phyloP scores from a whole-genome alignment of 1,140 invertebrate genomes.

The Drosophila miranda region DNA sequence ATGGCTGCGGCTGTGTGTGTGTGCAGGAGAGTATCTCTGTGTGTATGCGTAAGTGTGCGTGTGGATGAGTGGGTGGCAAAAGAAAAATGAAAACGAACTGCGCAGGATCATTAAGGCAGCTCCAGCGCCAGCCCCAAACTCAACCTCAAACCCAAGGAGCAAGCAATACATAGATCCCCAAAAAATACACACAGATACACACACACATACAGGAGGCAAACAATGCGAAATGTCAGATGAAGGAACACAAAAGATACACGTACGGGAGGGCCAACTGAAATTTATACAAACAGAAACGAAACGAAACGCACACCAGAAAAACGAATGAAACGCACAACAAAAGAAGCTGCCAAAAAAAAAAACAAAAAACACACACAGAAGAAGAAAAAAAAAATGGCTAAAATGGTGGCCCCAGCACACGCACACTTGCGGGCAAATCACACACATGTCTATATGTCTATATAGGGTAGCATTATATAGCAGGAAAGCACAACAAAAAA shows the following conservation, averaged over 20 bases:
- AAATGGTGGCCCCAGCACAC: constrained; percentile 51
- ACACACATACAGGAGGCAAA: constrained; percentile 35
- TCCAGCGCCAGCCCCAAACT: constrained; percentile 22
- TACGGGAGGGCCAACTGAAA: constrained; percentile 39
- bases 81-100: constrained; percentile 76
- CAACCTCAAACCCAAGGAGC: constrained; percentile 12
- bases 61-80: constrained; percentile 37
- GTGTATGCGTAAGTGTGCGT: constrained; percentile 15
- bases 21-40: constrained; percentile 7
- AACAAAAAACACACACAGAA: constrained; percentile 23
- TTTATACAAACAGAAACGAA: constrained; percentile 52
- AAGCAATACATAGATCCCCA: constrained; percentile 23
- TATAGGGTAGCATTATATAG: constrained; percentile 67
- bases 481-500: constrained; percentile 10
- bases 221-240: constrained; percentile 62
- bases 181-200: constrained; percentile 11
- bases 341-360: constrained; percentile 60
- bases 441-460: constrained; percentile 33
- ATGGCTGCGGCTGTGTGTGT: constrained; percentile 65
- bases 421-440: constrained; percentile 3
- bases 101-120: constrained; percentile 75
- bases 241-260: constrained; percentile 52
- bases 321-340: constrained; percentile 39
- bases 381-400: constrained; percentile 32
- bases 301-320: constrained; percentile 55